A percentile compares a stretch with the other conserved stretches of the same genome.
phyloP scores from a whole-genome alignment of 1,140 invertebrate genomes.

The Tetragonula clypearis region DNA sequence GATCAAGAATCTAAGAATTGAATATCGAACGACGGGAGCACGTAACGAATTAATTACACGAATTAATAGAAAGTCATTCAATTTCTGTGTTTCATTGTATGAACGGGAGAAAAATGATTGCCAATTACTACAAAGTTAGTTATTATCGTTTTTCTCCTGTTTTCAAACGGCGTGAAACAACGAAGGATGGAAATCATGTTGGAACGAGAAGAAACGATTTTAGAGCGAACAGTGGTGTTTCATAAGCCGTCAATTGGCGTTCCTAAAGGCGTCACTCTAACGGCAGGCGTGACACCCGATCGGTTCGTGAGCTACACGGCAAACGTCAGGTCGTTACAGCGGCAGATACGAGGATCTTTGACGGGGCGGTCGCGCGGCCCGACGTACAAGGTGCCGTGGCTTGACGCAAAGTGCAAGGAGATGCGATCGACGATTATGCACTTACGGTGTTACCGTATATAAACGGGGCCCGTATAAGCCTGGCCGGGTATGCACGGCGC shows the following conservation, averaged over 20 bases:
- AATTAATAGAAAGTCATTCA: neutral
- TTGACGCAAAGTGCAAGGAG: slow-evolving; percentile 81
- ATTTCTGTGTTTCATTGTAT: neutral
- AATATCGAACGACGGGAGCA: rapidly evolving
- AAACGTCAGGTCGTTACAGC: slow-evolving; percentile 50
- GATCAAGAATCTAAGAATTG: neutral
- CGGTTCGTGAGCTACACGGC: slow-evolving; percentile 30
- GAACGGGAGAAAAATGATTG: neutral
- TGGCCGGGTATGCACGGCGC: slow-evolving; percentile 57
- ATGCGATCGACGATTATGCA: slow-evolving; percentile 82
- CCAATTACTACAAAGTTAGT: neutral
- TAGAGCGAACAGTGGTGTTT: neutral
- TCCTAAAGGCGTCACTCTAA: slow-evolving; percentile 31
- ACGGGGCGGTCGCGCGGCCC: slow-evolving; percentile 46
- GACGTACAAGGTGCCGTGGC: slow-evolving; percentile 75
- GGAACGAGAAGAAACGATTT: too few species aligned
- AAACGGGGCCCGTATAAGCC: slow-evolving; percentile 72
- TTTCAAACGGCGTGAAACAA: neutral
- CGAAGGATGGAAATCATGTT: too few species aligned
- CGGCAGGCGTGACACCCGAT: slow-evolving; percentile 18
- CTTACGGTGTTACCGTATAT: slow-evolving; percentile 80
- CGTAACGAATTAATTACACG: neutral
- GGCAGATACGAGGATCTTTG: slow-evolving; percentile 45
- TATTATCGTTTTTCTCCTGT: neutral
- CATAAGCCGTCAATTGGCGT: slow-evolving; percentile 30